Conservation (phyloP, 2,888 invertebrate genomes). For the Sarcophaga subvicina region DNA sequence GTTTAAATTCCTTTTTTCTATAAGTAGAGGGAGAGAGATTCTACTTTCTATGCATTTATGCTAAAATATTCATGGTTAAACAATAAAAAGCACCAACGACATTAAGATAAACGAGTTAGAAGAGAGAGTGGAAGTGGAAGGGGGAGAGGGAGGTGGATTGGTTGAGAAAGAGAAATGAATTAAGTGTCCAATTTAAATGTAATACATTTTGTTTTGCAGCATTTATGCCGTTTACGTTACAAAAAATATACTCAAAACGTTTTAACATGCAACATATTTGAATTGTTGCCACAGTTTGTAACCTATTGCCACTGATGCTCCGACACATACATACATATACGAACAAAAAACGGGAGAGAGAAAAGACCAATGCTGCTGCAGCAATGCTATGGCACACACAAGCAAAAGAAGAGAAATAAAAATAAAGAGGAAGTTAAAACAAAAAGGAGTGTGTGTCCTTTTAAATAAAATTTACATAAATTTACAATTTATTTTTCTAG, state of each 20-base stretch:
- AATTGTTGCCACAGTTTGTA: slow-evolving; percentile 53
- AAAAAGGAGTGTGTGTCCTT: slow-evolving; percentile 47
- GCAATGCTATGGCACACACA: not conserved
- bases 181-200: slow-evolving; percentile 59
- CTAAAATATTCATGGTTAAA: slow-evolving; percentile 64
- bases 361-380: too few relatives aligned
- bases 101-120: too few relatives aligned
- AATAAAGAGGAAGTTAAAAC: slow-evolving; percentile 12
- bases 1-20: not conserved
- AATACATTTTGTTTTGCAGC: slow-evolving; percentile 50
- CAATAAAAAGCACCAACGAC: slow-evolving; percentile 20
- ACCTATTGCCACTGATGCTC: slow-evolving; percentile 7
- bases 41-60: slow-evolving; percentile 43
- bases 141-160: too few relatives aligned
- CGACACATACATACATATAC: not conserved
- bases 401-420: not conserved
- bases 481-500: slow-evolving; percentile 67
- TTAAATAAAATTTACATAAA: slow-evolving; percentile 68
- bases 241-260: slow-evolving; percentile 31
- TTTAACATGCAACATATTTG: slow-evolving; percentile 63
- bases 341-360: too few relatives aligned
- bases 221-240: slow-evolving; percentile 37
- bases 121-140: too few relatives aligned
- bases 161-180: slow-evolving; percentile 31
- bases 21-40: not conserved